Percentiles rank a stretch among this genome's conserved stretches.
phyloP scores from a whole-genome alignment of 2,888 invertebrate genomes.

The Patella caerulea region DNA sequence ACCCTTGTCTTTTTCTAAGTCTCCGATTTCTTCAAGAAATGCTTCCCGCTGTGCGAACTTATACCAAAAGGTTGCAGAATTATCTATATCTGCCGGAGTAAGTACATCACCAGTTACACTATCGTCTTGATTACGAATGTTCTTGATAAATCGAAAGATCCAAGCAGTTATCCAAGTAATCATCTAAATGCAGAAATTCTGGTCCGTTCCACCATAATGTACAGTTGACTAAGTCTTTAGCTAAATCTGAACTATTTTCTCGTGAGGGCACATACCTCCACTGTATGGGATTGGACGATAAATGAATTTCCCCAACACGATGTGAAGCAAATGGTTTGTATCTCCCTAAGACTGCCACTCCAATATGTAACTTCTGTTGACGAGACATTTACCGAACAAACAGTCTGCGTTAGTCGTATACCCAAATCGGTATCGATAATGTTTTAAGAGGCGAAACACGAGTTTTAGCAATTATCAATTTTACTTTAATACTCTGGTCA shows the following conservation, averaged over 20 bases:
- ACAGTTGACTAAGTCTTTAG: neutral
- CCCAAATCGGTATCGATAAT: too few species aligned
- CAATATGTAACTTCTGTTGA: neutral
- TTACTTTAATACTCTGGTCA: too few species aligned
- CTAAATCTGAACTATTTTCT: neutral
- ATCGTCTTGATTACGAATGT: neutral
- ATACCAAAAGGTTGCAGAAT: neutral
- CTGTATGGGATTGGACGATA: neutral
- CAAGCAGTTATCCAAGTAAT: neutral
- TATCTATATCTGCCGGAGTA: neutral
- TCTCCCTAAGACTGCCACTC: neutral
- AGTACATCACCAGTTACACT: neutral
- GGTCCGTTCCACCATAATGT: neutral
- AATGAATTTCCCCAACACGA: neutral
- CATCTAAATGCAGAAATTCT: neutral
- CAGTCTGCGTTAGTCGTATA: neutral
- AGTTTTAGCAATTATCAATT: too few species aligned
- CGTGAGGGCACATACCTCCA: neutral
- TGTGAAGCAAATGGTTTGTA: neutral
- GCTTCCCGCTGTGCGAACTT: neutral
- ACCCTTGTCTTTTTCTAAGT: neutral
- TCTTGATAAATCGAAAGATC: neutral
- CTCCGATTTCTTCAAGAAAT: neutral
- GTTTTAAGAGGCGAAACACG: too few species aligned
- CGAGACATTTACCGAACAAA: neutral